Evolutionary conservation across 30 jellyfish, hydroid and myxozoan species (phyloP), one percentile per base, ranked within the genome.

Genomic region (Sanderia malayensis): DNA sequence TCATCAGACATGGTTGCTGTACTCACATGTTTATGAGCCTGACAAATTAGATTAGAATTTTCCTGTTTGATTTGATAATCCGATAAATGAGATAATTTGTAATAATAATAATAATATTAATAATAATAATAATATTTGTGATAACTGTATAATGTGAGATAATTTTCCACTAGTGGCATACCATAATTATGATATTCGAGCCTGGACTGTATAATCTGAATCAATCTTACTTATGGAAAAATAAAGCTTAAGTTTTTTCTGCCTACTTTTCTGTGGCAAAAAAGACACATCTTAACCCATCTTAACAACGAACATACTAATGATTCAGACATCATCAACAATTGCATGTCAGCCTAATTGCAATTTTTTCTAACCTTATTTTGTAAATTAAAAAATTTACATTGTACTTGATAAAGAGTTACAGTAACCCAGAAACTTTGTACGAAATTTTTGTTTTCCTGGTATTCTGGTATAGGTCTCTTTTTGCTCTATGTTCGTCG

Each of bases 11-110:
- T 37, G 52, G 52, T 37, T 37, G 52, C 52, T 37, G 52, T 37
- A 37, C 52, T 37, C 52, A 37, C 52, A 37, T 37, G 52, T 37
- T 37, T 37, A 37, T 37, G 52, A 37, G 52, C 52, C 52, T 37
- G 52, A 37, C 52, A 37, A 37, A 37, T 37, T 37, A 13, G 52
- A 37, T 37, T 37, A 37, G 13, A 37, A 37, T 37, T 37, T 37
- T 37, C 10, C 52, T 37, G 52, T 37, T 13, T 37, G 52, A 37
- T 37, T 37, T 37, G 52, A 37, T 37, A 37, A 4, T 37, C 13
- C 52, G 6, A 13, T 37, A 37, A 37, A 37, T 37, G 52, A 37
- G 52, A 37, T 37, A 37, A 37, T 37, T 37, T 37, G 52, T 37
- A 37, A 37, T 4, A 37, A 37, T 37, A 37, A 37, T 37, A 37